Evolutionary conservation across 2,888 invertebrate species (phyloP).

Genomic region (Conomelus anceps): DNA sequence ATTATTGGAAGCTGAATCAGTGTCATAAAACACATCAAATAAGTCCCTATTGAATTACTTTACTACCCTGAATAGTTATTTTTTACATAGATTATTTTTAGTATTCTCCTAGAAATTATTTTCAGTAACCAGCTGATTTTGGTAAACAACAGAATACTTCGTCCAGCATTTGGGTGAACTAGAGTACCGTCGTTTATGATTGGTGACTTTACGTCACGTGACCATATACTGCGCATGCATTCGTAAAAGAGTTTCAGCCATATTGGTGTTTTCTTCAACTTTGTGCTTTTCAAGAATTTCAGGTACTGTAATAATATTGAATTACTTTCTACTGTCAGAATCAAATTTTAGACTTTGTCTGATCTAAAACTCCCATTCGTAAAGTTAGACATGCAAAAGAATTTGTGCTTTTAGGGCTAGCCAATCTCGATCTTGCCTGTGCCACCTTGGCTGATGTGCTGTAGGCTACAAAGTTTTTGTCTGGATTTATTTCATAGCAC

Average conservation of each 20-base stretch:
- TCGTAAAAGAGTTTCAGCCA: slow-evolving; percentile 40
- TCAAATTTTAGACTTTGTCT: background rate
- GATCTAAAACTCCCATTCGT: background rate
- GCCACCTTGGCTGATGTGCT: slow-evolving; percentile 41
- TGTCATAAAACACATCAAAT: background rate
- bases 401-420: background rate
- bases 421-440: slow-evolving; percentile 28
- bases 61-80: background rate
- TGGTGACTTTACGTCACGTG: slow-evolving; percentile 24
- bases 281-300: slow-evolving; percentile 43
- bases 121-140: slow-evolving; percentile 24
- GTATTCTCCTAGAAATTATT: slow-evolving; percentile 16
- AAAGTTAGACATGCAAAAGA: background rate
- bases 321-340: background rate
- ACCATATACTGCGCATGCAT: slow-evolving; percentile 32
- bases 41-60: background rate
- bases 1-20: background rate
- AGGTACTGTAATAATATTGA: slow-evolving; percentile 30
- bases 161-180: background rate
- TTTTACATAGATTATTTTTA: slow-evolving; percentile 12
- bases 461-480: slow-evolving; percentile 12
- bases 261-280: slow-evolving; percentile 47
- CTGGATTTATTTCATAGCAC: background rate
- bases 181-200: slow-evolving; percentile 8
- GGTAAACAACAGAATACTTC: slow-evolving; percentile 18